Conservation (phyloP, 2,888 invertebrate genomes). For the Elmis aenea region DNA sequence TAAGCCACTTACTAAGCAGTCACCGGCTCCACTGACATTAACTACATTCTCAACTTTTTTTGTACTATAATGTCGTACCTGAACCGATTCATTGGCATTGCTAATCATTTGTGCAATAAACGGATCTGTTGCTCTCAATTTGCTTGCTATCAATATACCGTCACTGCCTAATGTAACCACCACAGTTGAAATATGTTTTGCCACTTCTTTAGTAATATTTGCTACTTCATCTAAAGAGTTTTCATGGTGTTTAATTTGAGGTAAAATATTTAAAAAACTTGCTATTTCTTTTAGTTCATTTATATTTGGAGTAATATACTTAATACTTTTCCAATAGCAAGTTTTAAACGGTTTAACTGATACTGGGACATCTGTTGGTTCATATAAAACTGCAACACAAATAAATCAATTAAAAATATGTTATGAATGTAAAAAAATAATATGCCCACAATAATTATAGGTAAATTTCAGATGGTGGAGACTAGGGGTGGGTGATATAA, state of each 20-base stretch:
- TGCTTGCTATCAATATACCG: constrained; percentile 54
- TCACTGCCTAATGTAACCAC: constrained; percentile 59
- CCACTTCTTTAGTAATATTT: constrained; percentile 38
- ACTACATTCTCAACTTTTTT: constrained; percentile 48
- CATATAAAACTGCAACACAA: constrained; percentile 75
- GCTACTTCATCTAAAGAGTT: constrained; percentile 39
- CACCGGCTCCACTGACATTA: constrained; percentile 81
- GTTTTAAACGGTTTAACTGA: constrained; percentile 65
- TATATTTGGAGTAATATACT: constrained; percentile 74
- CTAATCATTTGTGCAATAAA: constrained; percentile 24
- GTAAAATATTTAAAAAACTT: constrained; percentile 43
- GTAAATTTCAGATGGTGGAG: too few relatives aligned
- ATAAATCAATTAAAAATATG: constrained; percentile 7
- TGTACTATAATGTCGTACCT: constrained; percentile 47
- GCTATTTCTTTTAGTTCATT: constrained; percentile 70
- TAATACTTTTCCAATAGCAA: constrained; percentile 46
- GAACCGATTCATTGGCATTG: constrained; percentile 12
- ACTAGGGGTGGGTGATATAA: too few relatives aligned
- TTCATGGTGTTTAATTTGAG: constrained; percentile 16
- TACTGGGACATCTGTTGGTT: constrained; percentile 80
- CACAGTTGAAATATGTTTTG: constrained; percentile 52
- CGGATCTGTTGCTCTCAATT: constrained; percentile 30
- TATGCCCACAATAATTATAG: too few relatives aligned
- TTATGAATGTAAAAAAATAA: too few relatives aligned
- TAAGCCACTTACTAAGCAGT: constrained; percentile 69